A percentile compares a stretch with the other conserved stretches of the same genome.
Conservation (phyloP, 64 coral and sea anemone species). For the Catalaphyllia jardinei region DNA sequence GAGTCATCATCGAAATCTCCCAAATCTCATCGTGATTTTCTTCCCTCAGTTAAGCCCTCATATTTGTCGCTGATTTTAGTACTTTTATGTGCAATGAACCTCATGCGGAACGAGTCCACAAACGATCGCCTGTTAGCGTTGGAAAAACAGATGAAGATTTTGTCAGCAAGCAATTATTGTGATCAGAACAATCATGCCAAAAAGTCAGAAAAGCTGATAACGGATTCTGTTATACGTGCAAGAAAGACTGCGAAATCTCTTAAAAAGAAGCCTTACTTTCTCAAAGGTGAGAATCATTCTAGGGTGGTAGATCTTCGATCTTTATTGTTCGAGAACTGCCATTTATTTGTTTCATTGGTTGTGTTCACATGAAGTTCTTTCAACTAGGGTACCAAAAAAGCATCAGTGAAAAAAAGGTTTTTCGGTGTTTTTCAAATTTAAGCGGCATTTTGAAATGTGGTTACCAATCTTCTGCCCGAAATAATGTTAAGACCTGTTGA, state of each 20-base stretch:
- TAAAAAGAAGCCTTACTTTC: background rate
- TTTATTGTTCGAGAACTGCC: too few species aligned
- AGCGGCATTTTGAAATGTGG: too few species aligned
- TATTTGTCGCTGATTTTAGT: constrained; percentile 7
- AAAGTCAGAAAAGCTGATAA: background rate
- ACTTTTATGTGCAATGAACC: background rate
- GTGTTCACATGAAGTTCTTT: too few species aligned
- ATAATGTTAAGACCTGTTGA: too few species aligned
- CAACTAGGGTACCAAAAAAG: too few species aligned
- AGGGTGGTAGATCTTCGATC: too few species aligned
- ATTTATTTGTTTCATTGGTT: too few species aligned
- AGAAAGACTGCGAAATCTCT: background rate
- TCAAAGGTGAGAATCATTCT: background rate
- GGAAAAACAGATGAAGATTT: background rate
- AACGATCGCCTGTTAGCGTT: background rate
- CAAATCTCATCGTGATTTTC: background rate
- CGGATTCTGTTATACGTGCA: background rate
- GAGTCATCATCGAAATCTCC: background rate
- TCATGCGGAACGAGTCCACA: background rate
- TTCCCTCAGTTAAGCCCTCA: background rate
- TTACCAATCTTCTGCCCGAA: too few species aligned
- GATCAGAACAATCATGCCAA: background rate
- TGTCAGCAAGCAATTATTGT: background rate
- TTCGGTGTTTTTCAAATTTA: too few species aligned
- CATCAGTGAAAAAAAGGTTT: too few species aligned